phyloP scores from a whole-genome alignment of 1,140 invertebrate species.

The Globodera rostochiensis region DNA sequence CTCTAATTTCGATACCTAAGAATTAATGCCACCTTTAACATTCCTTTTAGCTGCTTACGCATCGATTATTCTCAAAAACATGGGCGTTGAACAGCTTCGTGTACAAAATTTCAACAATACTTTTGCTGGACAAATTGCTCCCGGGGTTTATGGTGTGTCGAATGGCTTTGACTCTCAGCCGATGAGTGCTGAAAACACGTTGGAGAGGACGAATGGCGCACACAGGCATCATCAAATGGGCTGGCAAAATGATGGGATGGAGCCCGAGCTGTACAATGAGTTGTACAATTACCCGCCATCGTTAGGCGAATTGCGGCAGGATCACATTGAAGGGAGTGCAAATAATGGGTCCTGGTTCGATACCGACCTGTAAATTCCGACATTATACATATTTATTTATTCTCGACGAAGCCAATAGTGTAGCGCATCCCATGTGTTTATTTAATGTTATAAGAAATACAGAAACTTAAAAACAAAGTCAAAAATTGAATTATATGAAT shows the following conservation, averaged over 20 bases:
- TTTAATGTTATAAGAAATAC: too few relatives aligned
- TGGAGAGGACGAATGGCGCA: constrained; percentile 33
- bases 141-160: not conserved
- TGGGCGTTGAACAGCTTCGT: constrained; percentile 42
- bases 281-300: constrained; percentile 49
- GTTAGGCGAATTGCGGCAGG: constrained; percentile 49
- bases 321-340: constrained; percentile 45
- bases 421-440: not conserved
- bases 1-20: too few relatives aligned
- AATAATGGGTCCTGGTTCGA: constrained; percentile 57
- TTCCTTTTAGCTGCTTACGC: constrained; percentile 51
- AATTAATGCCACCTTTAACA: constrained; percentile 7
- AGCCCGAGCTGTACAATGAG: constrained; percentile 55
- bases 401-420: not conserved
- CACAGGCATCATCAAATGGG: constrained; percentile 36
- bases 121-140: constrained; percentile 1
- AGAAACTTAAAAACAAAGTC: too few relatives aligned
- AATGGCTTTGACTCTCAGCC: constrained; percentile 3
- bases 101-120: constrained; percentile 18
- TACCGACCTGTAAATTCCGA: constrained; percentile 38
- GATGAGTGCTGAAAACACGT: constrained; percentile 39
- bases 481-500: too few relatives aligned
- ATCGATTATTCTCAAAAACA: constrained; percentile 52
- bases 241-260: constrained; percentile 53
- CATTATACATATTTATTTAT: too few relatives aligned